Conservation (phyloP, 2,113 vertebrate species). For the Rutilus rutilus region DNA sequence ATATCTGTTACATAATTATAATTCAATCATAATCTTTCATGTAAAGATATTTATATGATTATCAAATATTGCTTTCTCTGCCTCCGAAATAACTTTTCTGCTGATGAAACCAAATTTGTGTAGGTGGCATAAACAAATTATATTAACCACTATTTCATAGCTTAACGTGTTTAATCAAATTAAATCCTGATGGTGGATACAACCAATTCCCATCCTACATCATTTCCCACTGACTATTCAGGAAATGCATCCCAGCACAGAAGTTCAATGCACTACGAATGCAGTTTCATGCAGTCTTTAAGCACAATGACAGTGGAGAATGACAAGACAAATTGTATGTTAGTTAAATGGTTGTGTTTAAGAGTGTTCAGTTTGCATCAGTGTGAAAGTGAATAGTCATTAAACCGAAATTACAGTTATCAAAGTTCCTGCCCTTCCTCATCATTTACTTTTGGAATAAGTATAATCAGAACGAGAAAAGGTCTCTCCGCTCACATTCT, state of each 20-base stretch:
- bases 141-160: background rate
- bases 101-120: background rate
- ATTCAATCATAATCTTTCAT: background rate
- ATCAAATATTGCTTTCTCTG: constrained; percentile 9
- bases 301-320: background rate
- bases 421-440: background rate
- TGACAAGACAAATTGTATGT: background rate
- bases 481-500: constrained; percentile 23
- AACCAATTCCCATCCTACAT: background rate
- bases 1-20: background rate
- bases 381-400: background rate
- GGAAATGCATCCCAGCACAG: background rate
- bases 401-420: background rate
- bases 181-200: background rate
- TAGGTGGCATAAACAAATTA: background rate
- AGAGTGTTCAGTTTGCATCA: background rate
- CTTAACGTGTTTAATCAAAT: background rate
- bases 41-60: background rate
- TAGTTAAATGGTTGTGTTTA: constrained; percentile 13
- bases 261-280: background rate
- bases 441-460: constrained; percentile 18
- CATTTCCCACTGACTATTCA: background rate
- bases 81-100: background rate
- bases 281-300: background rate
- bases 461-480: constrained; percentile 15